Conservation (phyloP, 2,797 vertebrate species). For the Smutsia gigantea region DNA sequence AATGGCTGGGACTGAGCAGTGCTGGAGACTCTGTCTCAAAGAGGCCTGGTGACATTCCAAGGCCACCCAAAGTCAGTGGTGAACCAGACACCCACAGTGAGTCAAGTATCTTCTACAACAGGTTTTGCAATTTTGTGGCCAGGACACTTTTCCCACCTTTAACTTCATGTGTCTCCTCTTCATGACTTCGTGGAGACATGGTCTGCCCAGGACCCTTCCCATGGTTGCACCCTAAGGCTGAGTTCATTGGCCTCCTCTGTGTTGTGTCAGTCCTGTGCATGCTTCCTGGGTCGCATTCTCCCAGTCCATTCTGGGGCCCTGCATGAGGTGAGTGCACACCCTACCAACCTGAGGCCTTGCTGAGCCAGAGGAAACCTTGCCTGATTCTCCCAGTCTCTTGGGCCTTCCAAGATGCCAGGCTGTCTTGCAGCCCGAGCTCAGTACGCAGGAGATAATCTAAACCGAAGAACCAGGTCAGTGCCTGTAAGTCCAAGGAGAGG, state of each 20-base stretch:
- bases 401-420: not conserved
- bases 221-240: not conserved
- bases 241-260: too few species aligned
- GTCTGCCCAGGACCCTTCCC: not conserved
- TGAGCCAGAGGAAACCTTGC: too few species aligned
- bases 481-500: too few species aligned
- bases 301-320: rapidly evolving
- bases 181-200: not conserved
- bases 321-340: not conserved
- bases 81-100: not conserved
- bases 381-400: not conserved
- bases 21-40: not conserved
- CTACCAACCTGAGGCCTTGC: not conserved
- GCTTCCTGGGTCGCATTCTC: rapidly evolving
- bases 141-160: not conserved
- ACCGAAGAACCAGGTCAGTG: not conserved
- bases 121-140: not conserved
- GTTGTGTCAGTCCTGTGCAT: rapidly evolving
- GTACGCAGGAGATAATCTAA: not conserved
- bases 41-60: not conserved
- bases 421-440: not conserved
- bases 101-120: too few species aligned
- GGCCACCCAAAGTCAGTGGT: not conserved
- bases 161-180: not conserved
- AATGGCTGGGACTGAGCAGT: not conserved